phyloP scores from a whole-genome alignment of 2,113 vertebrate genomes.

The Oceanites oceanicus region DNA sequence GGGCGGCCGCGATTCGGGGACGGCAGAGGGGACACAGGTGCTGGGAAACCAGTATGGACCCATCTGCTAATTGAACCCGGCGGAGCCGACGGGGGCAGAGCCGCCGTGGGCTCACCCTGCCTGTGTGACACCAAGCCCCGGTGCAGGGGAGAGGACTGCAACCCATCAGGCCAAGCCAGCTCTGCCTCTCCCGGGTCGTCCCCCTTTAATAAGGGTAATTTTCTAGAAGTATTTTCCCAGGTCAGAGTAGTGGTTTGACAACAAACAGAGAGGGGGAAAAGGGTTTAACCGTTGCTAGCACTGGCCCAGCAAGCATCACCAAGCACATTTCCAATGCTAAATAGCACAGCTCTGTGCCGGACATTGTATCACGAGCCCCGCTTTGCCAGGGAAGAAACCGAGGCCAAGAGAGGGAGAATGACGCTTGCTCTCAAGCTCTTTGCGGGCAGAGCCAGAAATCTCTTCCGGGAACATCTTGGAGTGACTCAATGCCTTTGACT shows the following conservation, averaged over 20 bases:
- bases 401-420: background rate
- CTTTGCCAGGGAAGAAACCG: background rate
- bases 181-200: background rate
- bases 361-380: background rate
- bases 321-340: background rate
- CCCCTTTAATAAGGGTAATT: background rate
- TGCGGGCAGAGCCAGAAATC: background rate
- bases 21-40: slow-evolving; percentile 77
- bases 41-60: slow-evolving; percentile 59
- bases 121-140: fast-evolving
- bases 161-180: background rate
- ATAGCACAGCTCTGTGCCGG: background rate
- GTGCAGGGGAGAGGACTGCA: background rate
- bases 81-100: background rate
- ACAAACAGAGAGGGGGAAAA: background rate
- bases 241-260: background rate
- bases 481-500: slow-evolving; percentile 32
- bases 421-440: background rate
- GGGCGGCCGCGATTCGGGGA: slow-evolving; percentile 40
- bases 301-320: background rate
- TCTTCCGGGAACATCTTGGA: slow-evolving; percentile 47
- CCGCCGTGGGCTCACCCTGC: background rate
- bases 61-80: slow-evolving; percentile 48
- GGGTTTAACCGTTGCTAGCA: background rate
- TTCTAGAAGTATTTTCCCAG: slow-evolving; percentile 9